Evolutionary conservation across 2,113 vertebrate species (phyloP).

Genomic region (Pavo muticus): DNA sequence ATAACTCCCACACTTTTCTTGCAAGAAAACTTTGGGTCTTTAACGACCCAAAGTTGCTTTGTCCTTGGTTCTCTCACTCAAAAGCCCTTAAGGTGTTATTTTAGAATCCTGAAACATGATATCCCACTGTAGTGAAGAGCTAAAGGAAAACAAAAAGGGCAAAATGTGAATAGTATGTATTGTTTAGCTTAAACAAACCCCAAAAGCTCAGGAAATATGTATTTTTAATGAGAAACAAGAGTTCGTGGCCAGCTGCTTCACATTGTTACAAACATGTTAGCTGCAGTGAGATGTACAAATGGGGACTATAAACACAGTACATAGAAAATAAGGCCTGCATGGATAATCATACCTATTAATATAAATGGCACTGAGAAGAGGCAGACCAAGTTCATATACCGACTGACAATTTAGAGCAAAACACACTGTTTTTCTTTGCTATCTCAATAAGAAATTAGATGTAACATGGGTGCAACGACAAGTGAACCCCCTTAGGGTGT

Average conservation of each 20-base stretch:
- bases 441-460: constrained; percentile 40
- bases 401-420: constrained; percentile 59
- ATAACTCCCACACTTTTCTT: not conserved
- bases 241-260: constrained; percentile 70
- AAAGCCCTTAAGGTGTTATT: not conserved
- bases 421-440: constrained; percentile 43
- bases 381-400: constrained; percentile 17
- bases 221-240: constrained; percentile 74
- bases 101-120: not conserved
- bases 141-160: constrained; percentile 58
- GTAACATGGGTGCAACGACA: not conserved
- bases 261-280: constrained; percentile 58
- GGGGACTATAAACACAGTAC: constrained; percentile 43
- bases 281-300: constrained; percentile 59
- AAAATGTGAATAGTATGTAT: constrained; percentile 53
- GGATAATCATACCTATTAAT: constrained; percentile 64
- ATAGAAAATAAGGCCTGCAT: constrained; percentile 61
- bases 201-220: constrained; percentile 53
- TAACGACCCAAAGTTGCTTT: not conserved
- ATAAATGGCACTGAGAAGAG: constrained; percentile 61
- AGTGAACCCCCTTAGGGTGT: constrained; percentile 17
- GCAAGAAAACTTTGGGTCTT: not conserved
- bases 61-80: not conserved
- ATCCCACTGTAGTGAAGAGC: not conserved
- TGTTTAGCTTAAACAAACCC: constrained; percentile 67